Evolutionary conservation across 1,140 invertebrate species (phyloP).

Genomic region (Drosophila gunungcola): DNA sequence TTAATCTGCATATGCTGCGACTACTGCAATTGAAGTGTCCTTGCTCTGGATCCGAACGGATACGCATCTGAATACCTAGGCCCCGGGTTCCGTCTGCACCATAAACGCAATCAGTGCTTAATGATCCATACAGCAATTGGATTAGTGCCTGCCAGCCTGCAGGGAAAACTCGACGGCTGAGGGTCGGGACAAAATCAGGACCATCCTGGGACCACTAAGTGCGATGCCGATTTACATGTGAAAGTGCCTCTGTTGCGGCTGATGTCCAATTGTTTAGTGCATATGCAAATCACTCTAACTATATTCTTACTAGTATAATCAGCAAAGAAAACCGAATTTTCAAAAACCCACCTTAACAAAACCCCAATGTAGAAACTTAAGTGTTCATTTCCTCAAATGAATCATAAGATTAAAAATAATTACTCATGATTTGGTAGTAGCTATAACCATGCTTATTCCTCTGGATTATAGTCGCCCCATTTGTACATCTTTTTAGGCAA

Average conservation of each 20-base stretch:
- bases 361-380: too few species aligned
- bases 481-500: too few species aligned
- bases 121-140: slow-evolving; percentile 76
- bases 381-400: too few species aligned
- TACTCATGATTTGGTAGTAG: too few species aligned
- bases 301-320: neutral
- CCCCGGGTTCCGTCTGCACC: slow-evolving; percentile 36
- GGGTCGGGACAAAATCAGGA: slow-evolving; percentile 12
- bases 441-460: too few species aligned
- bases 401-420: too few species aligned
- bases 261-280: slow-evolving; percentile 29
- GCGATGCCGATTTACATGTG: slow-evolving; percentile 52
- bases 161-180: slow-evolving; percentile 32
- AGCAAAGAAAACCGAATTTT: neutral
- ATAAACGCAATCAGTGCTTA: slow-evolving; percentile 79
- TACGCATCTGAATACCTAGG: slow-evolving; percentile 8
- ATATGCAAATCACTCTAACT: slow-evolving; percentile 10
- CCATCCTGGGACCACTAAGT: slow-evolving; percentile 4
- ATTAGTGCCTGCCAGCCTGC: slow-evolving; percentile 60
- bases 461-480: too few species aligned
- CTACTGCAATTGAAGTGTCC: slow-evolving; percentile 18
- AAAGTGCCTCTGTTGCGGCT: slow-evolving; percentile 20
- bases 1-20: slow-evolving; percentile 64
- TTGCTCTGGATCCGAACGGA: slow-evolving; percentile 26
- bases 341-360: too few species aligned